Evolutionary conservation across 1,140 invertebrate genomes (phyloP), one percentile per base, ranked within the genome.

Genomic region (Temnothorax nylanderi): DNA sequence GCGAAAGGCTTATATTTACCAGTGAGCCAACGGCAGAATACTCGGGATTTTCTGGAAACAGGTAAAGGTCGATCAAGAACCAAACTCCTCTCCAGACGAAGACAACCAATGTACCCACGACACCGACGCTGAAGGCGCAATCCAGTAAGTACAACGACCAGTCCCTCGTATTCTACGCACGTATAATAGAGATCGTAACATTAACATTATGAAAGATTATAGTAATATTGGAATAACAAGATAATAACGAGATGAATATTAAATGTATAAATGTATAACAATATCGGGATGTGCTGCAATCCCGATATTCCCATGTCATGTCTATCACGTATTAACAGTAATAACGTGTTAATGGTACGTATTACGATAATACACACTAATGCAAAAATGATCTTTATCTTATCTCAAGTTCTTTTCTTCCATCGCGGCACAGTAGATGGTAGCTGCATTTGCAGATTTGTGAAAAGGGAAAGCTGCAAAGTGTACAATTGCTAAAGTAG

Each of bases 11-110:
- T 65, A 49, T 90, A 96, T 96, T 97, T 95, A 98, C 98, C 95
- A 98, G 93, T 62, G 98, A 98, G 5, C 96, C 96, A 96, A 97
- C 97, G 37, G 97, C 97, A 0, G 97, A 97, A 54, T 96, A 94
- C 82, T 95, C 94, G n/a, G 89, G 90, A 92, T 97, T 95, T 0
- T 96, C 96, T 1, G 98, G 98, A 93, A 97, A 98, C 6, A 98
- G 94, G 91, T 97, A 97, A 82, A 97, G 94, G 94, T 98, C 98
- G 64, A 98, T 95, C 60, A 98, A 95, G 8, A 96, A 96, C 98
- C 98, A 99, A 32, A 97, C 96, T 47, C 98, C 98, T 91, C 98
- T 96, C 98, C 98, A 99, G 13, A 98, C 98, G 92, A 98, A 98
- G 0, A 98, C 98, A 37, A 98, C 98, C 77, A 98, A 95, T 0